phyloP scores from a whole-genome alignment of 2,113 vertebrate species.

The Semicossyphus pulcher region DNA sequence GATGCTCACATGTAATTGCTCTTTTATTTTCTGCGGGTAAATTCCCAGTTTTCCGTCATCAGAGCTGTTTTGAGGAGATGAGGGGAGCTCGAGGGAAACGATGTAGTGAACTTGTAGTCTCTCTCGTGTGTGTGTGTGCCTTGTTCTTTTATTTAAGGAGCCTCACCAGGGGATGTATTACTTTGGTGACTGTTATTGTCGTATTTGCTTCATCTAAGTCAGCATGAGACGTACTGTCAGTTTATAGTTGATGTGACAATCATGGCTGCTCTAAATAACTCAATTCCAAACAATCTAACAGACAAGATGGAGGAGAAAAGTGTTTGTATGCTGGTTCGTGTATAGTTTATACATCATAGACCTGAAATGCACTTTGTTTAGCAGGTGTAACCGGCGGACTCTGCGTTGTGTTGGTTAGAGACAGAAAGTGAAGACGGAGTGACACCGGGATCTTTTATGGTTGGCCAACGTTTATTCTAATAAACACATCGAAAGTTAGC shows the following conservation, averaged over 20 bases:
- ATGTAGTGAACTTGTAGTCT: conserved; percentile 24
- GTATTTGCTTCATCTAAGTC: conserved; percentile 53
- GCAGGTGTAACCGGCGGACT: too few species aligned
- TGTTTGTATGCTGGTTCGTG: too few species aligned
- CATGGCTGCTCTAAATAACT: conserved; percentile 15
- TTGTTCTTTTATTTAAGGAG: conserved; percentile 71
- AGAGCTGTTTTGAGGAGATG: conserved; percentile 55
- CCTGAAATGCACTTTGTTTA: too few species aligned
- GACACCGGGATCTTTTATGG: too few species aligned
- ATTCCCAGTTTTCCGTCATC: conserved; percentile 73
- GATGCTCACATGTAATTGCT: conserved; percentile 65
- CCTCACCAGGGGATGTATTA: conserved; percentile 63
- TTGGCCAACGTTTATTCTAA: too few species aligned
- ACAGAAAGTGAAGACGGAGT: too few species aligned
- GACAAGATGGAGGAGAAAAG: neutral
- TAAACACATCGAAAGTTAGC: too few species aligned
- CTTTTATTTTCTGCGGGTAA: conserved; percentile 69
- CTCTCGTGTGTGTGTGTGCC: conserved; percentile 11
- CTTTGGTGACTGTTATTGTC: conserved; percentile 45
- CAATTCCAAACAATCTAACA: neutral
- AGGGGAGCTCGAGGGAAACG: conserved; percentile 57
- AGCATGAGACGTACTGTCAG: neutral
- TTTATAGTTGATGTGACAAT: conserved; percentile 26
- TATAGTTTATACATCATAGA: too few species aligned
- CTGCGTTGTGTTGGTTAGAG: too few species aligned